phyloP scores from a whole-genome alignment of 2,797 vertebrate species.

The Sebastes flavidus region DNA sequence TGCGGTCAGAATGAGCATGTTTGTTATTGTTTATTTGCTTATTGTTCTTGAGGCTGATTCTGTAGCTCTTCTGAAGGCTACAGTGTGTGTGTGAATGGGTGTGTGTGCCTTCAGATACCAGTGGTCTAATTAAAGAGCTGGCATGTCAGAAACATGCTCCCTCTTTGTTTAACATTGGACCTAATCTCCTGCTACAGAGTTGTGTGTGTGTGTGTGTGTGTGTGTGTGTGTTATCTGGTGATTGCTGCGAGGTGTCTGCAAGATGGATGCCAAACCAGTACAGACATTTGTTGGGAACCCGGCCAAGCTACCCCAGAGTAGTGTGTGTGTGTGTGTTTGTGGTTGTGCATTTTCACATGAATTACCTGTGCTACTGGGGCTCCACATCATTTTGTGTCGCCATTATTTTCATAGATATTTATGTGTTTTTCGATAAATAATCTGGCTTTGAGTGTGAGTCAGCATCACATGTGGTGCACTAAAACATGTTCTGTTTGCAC shows the following conservation, averaged over 20 bases:
- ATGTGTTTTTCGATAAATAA: neutral
- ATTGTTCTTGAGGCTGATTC: neutral
- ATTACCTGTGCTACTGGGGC: neutral
- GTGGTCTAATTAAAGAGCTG: slow-evolving; percentile 75
- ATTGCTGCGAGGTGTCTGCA: slow-evolving; percentile 57
- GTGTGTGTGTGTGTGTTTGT: neutral
- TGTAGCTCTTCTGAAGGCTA: neutral
- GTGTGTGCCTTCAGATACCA: slow-evolving; percentile 41
- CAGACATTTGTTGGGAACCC: slow-evolving; percentile 49
- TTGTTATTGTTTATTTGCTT: neutral
- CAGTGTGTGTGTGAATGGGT: neutral
- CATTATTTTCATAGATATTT: slow-evolving; percentile 14
- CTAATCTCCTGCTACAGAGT: slow-evolving; percentile 70
- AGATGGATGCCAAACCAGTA: slow-evolving; percentile 57
- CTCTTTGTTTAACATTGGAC: slow-evolving; percentile 75
- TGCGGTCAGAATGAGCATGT: neutral
- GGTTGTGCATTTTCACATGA: neutral
- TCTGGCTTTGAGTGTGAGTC: neutral
- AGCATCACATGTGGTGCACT: neutral
- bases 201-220: neutral
- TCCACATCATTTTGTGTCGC: neutral
- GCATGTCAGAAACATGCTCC: slow-evolving; percentile 63
- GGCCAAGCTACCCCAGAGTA: slow-evolving; percentile 29
- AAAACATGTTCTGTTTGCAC: neutral
- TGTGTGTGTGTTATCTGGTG: slow-evolving; percentile 6